Percentiles rank a stretch among this genome's conserved stretches.
phyloP scores from a whole-genome alignment of 2,113 vertebrate genomes.

The Lichenostomus cassidix region DNA sequence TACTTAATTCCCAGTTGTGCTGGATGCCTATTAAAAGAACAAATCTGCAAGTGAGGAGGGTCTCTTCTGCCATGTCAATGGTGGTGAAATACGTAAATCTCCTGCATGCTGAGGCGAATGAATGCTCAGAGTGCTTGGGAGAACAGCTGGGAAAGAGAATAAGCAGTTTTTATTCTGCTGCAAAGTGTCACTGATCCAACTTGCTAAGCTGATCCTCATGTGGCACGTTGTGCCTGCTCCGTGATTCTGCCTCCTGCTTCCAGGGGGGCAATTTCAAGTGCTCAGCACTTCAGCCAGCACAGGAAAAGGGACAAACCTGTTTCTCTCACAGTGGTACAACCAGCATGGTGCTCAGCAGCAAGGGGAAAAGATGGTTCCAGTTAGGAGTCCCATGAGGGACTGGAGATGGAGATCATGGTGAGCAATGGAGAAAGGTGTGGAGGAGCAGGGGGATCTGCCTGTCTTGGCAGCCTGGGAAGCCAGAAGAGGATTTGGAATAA shows the following conservation, averaged over 20 bases:
- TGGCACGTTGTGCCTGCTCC: background rate
- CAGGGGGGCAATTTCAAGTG: background rate
- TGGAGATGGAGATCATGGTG: background rate
- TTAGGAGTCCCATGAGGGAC: background rate
- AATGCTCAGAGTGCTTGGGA: slow-evolving; percentile 18
- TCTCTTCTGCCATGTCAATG: slow-evolving; percentile 9
- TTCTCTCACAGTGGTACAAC: background rate
- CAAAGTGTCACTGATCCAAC: slow-evolving; percentile 24
- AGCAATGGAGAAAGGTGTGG: background rate
- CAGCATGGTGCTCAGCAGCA: background rate
- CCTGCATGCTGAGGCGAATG: background rate
- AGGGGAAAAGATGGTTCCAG: background rate
- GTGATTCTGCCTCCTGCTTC: background rate
- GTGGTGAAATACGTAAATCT: slow-evolving; percentile 43
- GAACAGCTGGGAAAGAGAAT: slow-evolving; percentile 42
- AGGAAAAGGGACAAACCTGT: background rate
- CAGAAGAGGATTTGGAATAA: background rate
- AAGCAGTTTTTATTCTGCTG: background rate
- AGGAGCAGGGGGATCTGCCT: background rate
- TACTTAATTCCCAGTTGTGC: slow-evolving; percentile 50
- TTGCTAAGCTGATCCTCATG: background rate
- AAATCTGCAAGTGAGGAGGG: slow-evolving; percentile 39
- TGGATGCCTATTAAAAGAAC: slow-evolving; percentile 56
- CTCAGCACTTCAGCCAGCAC: background rate
- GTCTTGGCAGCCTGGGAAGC: background rate